Evolutionary conservation across 2,113 vertebrate species (phyloP).

Genomic region (Myotis yumanensis): DNA sequence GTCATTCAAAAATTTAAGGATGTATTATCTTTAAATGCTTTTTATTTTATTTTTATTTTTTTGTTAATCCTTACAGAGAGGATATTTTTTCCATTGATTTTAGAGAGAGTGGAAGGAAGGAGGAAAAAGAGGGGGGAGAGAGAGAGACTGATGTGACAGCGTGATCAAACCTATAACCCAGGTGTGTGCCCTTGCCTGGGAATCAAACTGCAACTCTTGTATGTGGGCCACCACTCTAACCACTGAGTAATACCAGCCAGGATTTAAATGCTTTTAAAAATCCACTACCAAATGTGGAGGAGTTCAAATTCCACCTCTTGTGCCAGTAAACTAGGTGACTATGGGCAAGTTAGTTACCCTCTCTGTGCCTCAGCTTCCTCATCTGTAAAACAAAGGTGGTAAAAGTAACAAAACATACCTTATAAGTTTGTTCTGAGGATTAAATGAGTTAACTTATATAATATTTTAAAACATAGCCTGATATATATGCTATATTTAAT

Average conservation of each 20-base stretch:
- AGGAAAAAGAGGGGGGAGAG: too few species aligned
- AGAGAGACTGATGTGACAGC: too few species aligned
- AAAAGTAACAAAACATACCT: neutral
- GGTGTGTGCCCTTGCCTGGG: too few species aligned
- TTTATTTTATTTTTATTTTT: neutral
- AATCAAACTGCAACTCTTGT: too few species aligned
- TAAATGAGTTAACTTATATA: neutral
- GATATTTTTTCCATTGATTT: too few species aligned
- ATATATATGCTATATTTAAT: neutral
- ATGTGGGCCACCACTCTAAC: too few species aligned
- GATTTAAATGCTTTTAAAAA: too few species aligned
- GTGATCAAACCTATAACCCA: too few species aligned
- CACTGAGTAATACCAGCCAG: too few species aligned
- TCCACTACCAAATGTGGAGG: neutral
- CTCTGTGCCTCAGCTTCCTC: neutral
- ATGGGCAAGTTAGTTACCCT: neutral
- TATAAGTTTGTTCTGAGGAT: neutral
- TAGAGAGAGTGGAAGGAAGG: too few species aligned
- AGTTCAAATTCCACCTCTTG: neutral
- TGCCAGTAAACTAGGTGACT: neutral
- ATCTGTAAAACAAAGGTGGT: neutral
- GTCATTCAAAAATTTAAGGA: neutral
- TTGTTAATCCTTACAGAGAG: too few species aligned
- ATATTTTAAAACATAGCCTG: neutral
- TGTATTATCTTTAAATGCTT: neutral